These are phyloP conservation scores for Acipenser transmontanus DNA, from an alignment of 2,797 vertebrate genomes.

Conservation along the genomic window DNA sequence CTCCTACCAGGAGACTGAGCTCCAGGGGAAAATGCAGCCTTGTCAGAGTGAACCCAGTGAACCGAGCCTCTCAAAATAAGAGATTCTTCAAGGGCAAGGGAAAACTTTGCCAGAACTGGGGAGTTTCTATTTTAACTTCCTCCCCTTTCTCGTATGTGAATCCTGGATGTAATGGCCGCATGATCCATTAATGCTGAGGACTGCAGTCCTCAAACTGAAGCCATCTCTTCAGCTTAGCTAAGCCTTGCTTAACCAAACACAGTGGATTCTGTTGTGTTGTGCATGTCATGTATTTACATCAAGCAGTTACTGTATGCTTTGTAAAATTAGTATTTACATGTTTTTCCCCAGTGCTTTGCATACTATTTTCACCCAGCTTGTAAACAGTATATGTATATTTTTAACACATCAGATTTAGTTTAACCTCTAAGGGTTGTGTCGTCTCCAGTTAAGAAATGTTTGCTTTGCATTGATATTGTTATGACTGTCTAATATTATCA, in stretches of 20 bases:
- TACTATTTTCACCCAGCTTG: no score
- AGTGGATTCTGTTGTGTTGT: no score
- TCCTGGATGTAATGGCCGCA: constrained; percentile 8
- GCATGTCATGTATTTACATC: no score
- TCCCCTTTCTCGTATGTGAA: background rate
- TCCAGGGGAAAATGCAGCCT: background rate
- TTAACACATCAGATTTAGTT: no score
- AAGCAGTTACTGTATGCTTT: no score
- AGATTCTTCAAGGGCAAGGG: background rate
- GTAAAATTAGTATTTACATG: no score
- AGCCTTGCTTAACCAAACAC: no score
- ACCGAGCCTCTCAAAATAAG: background rate
- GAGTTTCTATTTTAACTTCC: background rate
- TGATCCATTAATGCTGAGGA: constrained; percentile 1
- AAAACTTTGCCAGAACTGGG: background rate
- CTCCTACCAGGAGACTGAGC: constrained; percentile 15
- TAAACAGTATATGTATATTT: no score
- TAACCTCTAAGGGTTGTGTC: no score
- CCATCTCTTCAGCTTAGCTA: background rate
- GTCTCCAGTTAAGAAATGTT: no score
- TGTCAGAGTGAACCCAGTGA: background rate
- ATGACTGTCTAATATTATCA: constrained; percentile 18
- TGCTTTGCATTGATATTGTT: constrained; percentile 22
- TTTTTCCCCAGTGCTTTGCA: no score
- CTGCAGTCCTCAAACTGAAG: background rate